A percentile compares a stretch with the other conserved stretches of the same genome.
phyloP scores from a whole-genome alignment of 2,113 vertebrate species.

The Scolopax mira region DNA sequence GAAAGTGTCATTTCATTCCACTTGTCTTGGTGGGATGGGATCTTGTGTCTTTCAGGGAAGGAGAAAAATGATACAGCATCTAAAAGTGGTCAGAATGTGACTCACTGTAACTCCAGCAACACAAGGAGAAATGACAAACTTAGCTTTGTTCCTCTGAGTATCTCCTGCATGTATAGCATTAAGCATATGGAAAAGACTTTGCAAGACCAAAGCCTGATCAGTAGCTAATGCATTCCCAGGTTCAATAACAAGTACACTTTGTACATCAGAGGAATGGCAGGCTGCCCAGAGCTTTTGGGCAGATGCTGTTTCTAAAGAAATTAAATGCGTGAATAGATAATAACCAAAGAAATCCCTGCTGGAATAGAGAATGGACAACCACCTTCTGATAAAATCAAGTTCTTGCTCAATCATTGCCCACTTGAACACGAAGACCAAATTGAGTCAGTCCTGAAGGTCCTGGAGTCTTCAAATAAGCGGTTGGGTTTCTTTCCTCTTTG shows the following conservation, averaged over 20 bases:
- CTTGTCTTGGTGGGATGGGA: background rate
- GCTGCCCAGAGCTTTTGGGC: conserved; percentile 62
- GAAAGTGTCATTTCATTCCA: background rate
- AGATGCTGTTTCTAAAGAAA: conserved; percentile 65
- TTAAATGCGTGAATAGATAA: conserved; percentile 67
- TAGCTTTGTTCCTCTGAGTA: background rate
- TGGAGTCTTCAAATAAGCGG: background rate
- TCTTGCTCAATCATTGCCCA: conserved; percentile 53
- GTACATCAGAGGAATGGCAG: conserved; percentile 61
- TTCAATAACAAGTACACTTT: conserved; percentile 64
- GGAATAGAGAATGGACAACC: conserved; percentile 56
- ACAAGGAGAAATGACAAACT: background rate
- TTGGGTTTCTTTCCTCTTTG: background rate
- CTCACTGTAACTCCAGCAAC: background rate
- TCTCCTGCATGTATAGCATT: background rate
- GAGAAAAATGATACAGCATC: background rate
- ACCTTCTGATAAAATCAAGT: conserved; percentile 61
- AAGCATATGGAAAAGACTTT: conserved; percentile 15
- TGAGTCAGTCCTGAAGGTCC: conserved; percentile 33
- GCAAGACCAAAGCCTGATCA: conserved; percentile 34
- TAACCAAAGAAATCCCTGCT: conserved; percentile 59
- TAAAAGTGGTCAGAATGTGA: background rate
- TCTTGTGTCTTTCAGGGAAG: background rate
- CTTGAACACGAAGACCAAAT: background rate
- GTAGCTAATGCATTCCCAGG: conserved; percentile 53